Conservation (phyloP, 2,888 invertebrate genomes). For the Argyra leucocephala region DNA sequence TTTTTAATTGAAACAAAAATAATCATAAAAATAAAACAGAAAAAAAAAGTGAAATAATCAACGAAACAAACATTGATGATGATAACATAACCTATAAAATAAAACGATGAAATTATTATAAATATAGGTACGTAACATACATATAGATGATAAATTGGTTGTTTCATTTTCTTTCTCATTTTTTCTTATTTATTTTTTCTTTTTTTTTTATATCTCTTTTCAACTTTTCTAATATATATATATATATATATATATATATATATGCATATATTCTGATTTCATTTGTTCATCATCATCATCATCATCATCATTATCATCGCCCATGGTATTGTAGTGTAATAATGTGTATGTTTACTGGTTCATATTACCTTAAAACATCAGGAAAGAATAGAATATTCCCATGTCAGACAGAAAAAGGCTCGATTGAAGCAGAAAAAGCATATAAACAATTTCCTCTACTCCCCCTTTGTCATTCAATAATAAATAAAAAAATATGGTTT, state of each 20-base stretch:
- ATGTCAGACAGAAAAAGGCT: too few species aligned
- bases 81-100: conserved; percentile 4
- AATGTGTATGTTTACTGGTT: too few species aligned
- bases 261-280: background rate
- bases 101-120: background rate
- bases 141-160: background rate
- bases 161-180: background rate
- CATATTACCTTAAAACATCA: too few species aligned
- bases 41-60: background rate
- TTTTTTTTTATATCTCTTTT: background rate
- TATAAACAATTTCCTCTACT: background rate
- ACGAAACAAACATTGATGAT: background rate
- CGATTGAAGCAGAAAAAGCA: too few species aligned
- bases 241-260: background rate
- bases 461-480: background rate
- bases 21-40: too few species aligned
- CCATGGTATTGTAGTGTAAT: too few species aligned
- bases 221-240: background rate
- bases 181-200: background rate
- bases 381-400: too few species aligned
- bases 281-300: too few species aligned
- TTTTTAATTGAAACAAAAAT: background rate
- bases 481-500: background rate
- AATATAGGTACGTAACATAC: too few species aligned
- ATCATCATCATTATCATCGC: too few species aligned